Evolutionary conservation across 2,797 vertebrate species (phyloP).

Genomic region (Pitangus sulphuratus): DNA sequence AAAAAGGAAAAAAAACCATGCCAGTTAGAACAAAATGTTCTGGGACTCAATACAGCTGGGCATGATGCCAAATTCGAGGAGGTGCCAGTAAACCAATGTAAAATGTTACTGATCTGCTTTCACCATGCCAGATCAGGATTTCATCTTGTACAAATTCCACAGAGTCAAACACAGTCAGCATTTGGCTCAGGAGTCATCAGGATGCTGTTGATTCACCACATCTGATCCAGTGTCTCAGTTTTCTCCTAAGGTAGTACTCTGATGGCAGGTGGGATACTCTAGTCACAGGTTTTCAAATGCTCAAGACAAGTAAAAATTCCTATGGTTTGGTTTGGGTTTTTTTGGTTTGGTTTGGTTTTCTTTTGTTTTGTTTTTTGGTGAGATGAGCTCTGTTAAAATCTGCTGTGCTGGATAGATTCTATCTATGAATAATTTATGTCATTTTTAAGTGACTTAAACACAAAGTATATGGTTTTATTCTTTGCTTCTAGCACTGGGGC

Average conservation of each 20-base stretch:
- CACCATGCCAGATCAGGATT: neutral
- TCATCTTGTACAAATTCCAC: neutral
- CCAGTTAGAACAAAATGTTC: conserved; percentile 65
- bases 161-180: neutral
- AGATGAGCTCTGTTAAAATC: neutral
- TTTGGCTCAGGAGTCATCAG: neutral
- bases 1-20: conserved; percentile 30
- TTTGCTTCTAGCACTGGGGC: neutral
- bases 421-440: neutral
- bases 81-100: conserved; percentile 41
- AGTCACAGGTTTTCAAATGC: neutral
- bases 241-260: neutral
- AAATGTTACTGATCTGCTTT: conserved; percentile 4
- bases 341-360: too few species aligned
- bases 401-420: neutral
- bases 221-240: neutral
- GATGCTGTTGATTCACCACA: neutral
- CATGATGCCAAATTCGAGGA: neutral
- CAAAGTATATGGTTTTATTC: neutral
- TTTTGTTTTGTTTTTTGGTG: neutral
- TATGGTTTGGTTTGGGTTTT: neutral
- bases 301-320: neutral
- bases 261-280: neutral
- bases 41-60: conserved; percentile 37
- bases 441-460: neutral